phyloP scores from a whole-genome alignment of 1,140 invertebrate species.

The Bombus polaris region DNA sequence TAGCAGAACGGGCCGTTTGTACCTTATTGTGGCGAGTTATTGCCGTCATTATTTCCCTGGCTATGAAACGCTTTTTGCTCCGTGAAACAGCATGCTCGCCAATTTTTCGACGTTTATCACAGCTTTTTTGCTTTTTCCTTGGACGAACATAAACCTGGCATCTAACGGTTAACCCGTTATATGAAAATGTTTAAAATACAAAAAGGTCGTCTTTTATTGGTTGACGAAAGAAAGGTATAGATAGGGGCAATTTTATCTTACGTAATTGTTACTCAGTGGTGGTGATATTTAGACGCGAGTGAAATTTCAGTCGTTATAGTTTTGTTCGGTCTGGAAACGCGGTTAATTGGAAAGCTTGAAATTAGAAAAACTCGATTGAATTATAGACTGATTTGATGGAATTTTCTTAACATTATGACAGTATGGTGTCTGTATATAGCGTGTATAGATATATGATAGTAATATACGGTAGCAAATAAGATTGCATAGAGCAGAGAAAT shows the following conservation, averaged over 20 bases:
- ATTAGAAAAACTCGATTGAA: not conserved
- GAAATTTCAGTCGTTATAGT: not conserved
- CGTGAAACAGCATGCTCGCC: not conserved
- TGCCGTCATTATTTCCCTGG: constrained; percentile 23
- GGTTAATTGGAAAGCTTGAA: not conserved
- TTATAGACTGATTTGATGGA: too few relatives aligned
- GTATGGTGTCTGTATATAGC: too few relatives aligned
- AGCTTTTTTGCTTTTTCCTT: not conserved
- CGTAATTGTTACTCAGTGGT: not conserved
- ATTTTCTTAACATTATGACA: too few relatives aligned
- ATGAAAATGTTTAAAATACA: too few relatives aligned
- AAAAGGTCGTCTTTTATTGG: not conserved
- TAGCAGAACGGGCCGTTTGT: constrained; percentile 67
- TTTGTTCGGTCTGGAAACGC: not conserved
- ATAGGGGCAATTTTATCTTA: not conserved
- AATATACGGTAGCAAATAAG: too few relatives aligned
- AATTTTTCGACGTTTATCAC: constrained; percentile 4
- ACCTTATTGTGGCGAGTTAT: constrained; percentile 39
- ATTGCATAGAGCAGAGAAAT: too few relatives aligned
- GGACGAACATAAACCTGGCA: not conserved
- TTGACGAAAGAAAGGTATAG: not conserved
- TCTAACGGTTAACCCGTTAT: not conserved
- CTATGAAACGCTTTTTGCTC: not conserved
- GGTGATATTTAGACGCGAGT: not conserved
- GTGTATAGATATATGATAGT: too few relatives aligned